Conservation (phyloP, 2,797 vertebrate genomes). For the Tragelaphus oryx region DNA sequence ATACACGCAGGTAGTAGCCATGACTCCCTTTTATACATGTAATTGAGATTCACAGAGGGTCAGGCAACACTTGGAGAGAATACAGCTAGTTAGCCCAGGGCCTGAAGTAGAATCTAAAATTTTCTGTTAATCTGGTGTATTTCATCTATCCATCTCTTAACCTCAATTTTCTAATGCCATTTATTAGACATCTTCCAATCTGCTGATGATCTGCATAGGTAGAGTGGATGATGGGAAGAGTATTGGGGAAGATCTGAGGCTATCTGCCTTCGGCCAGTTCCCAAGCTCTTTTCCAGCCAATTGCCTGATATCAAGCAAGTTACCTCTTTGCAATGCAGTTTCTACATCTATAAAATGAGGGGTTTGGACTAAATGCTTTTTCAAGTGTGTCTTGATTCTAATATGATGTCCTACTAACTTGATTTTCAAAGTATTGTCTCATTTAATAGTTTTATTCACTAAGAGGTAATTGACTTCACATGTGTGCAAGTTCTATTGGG, state of each 20-base stretch:
- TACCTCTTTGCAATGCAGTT: not conserved
- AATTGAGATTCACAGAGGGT: not conserved
- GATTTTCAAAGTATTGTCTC: not conserved
- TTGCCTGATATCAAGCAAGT: not conserved
- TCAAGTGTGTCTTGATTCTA: not conserved
- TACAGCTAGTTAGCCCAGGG: not conserved
- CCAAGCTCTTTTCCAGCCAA: not conserved
- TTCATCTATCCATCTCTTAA: not conserved
- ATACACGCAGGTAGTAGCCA: not conserved
- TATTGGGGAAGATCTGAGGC: not conserved
- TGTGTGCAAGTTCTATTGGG: too few relatives aligned
- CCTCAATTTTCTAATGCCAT: not conserved
- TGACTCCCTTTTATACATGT: not conserved
- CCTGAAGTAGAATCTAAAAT: not conserved
- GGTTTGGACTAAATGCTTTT: not conserved
- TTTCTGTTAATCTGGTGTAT: not conserved
- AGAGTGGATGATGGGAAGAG: not conserved
- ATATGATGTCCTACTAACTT: not conserved
- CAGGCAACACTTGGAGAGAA: not conserved
- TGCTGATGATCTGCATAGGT: not conserved
- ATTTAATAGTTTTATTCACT: not conserved
- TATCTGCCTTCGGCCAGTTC: not conserved
- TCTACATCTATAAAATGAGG: not conserved
- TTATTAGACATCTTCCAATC: not conserved
- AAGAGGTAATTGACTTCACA: not conserved